Evolutionary conservation across 2,888 invertebrate species (phyloP).

Genomic region (Argyra leucocephala): DNA sequence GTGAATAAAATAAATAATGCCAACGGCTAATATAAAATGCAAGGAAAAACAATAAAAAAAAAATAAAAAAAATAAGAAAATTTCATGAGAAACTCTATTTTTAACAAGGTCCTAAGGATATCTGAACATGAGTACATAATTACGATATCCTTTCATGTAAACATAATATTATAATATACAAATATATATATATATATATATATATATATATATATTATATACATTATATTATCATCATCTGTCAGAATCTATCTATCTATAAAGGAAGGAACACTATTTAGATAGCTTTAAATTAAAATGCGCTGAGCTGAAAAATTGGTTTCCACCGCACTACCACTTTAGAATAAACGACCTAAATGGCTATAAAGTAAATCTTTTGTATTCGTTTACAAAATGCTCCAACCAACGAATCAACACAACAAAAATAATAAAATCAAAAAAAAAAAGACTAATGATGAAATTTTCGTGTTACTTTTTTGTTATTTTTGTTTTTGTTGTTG

Average conservation of each 20-base stretch:
- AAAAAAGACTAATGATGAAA: too few species aligned
- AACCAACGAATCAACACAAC: not conserved
- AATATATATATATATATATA: too few species aligned
- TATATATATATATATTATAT: too few species aligned
- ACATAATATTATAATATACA: too few species aligned
- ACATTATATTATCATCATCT: not conserved
- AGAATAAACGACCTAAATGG: constrained; percentile 1
- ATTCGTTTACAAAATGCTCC: not conserved
- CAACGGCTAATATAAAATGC: not conserved
- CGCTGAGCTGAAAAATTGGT: constrained; percentile 44
- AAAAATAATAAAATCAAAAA: too few species aligned
- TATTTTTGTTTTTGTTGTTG: too few species aligned
- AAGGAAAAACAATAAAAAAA: not conserved
- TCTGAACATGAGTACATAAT: too few species aligned
- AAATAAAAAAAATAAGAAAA: not conserved
- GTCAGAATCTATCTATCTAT: too few species aligned
- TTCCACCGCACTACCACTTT: constrained; percentile 24
- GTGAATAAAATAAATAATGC: not conserved
- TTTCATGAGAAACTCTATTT: not conserved
- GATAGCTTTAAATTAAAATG: constrained; percentile 40
- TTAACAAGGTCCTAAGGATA: too few species aligned
- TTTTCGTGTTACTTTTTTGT: too few species aligned
- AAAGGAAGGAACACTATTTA: constrained; percentile 11
- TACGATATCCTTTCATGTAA: too few species aligned
- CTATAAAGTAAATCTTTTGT: constrained; percentile 6